Conservation (phyloP, 2,888 invertebrate species). For the Brachylomia viminalis region DNA sequence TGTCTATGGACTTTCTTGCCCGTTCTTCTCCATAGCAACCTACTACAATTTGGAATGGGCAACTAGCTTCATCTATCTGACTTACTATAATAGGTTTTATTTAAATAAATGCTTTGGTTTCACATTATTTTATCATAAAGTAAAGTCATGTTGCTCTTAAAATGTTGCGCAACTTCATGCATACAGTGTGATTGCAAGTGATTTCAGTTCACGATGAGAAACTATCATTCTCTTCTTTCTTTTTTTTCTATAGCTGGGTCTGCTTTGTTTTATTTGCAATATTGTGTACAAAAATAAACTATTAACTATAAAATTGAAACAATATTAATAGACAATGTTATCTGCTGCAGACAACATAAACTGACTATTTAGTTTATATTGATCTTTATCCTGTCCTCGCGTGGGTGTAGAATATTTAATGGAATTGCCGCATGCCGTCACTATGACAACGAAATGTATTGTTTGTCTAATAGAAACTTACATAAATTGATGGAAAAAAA, state of each 20-base stretch:
- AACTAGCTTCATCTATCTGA: too few species aligned
- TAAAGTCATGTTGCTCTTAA: too few species aligned
- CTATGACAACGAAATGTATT: constrained; percentile 13
- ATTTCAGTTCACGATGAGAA: not conserved
- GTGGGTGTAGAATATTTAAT: constrained; percentile 23
- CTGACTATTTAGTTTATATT: constrained; percentile 12
- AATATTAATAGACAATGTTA: not conserved
- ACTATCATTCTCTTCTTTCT: not conserved
- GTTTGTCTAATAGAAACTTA: constrained; percentile 11
- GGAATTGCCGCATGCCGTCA: constrained; percentile 2
- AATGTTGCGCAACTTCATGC: not conserved
- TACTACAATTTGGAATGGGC: not conserved
- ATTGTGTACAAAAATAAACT: not conserved
- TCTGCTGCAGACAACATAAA: constrained; percentile 5
- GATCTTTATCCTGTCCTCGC: constrained; percentile 8
- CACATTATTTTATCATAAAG: not conserved
- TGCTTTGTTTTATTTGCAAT: not conserved
- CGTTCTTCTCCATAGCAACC: not conserved
- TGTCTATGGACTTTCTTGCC: not conserved
- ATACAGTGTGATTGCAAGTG: not conserved
- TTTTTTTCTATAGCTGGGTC: not conserved
- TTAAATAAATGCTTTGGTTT: not conserved
- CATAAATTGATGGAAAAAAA: too few species aligned
- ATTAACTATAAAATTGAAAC: not conserved
- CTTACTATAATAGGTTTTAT: not conserved